Evolutionary conservation across 2,888 invertebrate species (phyloP).

Genomic region (Sphecodes monilicornis): DNA sequence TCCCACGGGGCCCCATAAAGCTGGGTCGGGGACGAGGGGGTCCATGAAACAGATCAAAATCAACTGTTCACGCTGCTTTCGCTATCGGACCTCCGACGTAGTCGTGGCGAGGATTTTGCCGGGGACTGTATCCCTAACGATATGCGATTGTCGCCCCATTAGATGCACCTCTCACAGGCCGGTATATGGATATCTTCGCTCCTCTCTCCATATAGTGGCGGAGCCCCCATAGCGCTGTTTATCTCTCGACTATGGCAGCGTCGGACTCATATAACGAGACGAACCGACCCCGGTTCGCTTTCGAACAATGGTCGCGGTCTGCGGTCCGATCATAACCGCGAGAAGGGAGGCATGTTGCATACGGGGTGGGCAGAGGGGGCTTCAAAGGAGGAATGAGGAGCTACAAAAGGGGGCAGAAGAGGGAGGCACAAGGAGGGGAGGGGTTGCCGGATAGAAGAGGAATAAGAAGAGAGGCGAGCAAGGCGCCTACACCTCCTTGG

Average conservation of each 20-base stretch:
- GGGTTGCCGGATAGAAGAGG: constrained; percentile 38
- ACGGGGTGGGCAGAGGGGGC: background rate
- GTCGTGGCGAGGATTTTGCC: constrained; percentile 65
- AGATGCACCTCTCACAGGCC: constrained; percentile 79
- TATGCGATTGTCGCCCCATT: constrained; percentile 83
- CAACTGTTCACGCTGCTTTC: constrained; percentile 34
- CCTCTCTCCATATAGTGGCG: constrained; percentile 70
- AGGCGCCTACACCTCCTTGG: constrained; percentile 51
- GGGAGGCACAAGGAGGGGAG: background rate
- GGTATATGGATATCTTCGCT: constrained; percentile 78
- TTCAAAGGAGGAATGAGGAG: background rate
- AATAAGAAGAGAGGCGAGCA: constrained; percentile 51
- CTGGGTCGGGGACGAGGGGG: background rate
- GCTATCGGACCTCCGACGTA: constrained; percentile 68
- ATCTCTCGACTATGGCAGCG: constrained; percentile 74
- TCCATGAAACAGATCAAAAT: constrained; percentile 37
- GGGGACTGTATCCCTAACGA: constrained; percentile 80
- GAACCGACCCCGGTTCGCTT: constrained; percentile 70
- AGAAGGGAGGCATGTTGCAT: constrained; percentile 38
- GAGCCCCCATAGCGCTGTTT: constrained; percentile 76
- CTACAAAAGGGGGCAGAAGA: too few species aligned
- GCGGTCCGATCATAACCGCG: constrained; percentile 77
- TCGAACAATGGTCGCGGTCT: constrained; percentile 77
- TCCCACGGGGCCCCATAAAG: constrained; percentile 9
- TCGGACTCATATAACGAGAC: constrained; percentile 78